Base-by-base conservation (phyloP, 2,113 vertebrate species). In the Chionomys nivalis region DNA sequence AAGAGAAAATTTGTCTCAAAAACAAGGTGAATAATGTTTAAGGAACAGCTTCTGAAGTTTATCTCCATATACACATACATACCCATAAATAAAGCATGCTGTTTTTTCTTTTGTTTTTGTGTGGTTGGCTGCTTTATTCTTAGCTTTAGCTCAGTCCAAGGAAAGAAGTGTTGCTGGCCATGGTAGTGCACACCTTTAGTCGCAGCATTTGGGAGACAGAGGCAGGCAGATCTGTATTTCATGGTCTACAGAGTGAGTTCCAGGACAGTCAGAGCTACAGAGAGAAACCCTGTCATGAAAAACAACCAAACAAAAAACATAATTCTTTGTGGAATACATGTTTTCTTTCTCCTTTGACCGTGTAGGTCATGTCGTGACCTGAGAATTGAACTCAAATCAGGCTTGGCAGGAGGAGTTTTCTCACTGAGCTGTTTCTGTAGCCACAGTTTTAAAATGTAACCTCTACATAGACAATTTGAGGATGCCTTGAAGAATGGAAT, bases 401-500 rank as follows among this genome's bases (percentile, higher is more conserved):
- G 5, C 4, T 70, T 72, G 44, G 1, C 17, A 47, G 33, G 21
- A 87, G 21, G 1, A 70, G 23, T 87, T 49, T 68, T 49, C 44
- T 33, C 66, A n/a, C 11, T 70, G 33, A 87, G 33, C 17, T 21
- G 7, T 70, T 52, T 87, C 5, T 49, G 11, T 3, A 89, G 16
- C 28, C 61, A 65, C 31, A 49, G 31, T 87, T 86, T 68, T 36
- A 49, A 86, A 96, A 93, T 90, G 65, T 65, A 96, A 66, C 19
- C 70, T 89, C 7, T 91, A 93, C 2, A 44, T 97, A 88, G 39
- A 76, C 49, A 36, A 83, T 91, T 78, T 89, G 4, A 28, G 16
- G 55, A 95, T 86, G 9, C 4, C 31, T 66, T 77, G 7, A 21
- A 11, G 49, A 26, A 55, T 96, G 5, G 24, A 72, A 91, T 94